Conservation (phyloP, 2,797 vertebrate genomes). For the Sphaeramia orbicularis region DNA sequence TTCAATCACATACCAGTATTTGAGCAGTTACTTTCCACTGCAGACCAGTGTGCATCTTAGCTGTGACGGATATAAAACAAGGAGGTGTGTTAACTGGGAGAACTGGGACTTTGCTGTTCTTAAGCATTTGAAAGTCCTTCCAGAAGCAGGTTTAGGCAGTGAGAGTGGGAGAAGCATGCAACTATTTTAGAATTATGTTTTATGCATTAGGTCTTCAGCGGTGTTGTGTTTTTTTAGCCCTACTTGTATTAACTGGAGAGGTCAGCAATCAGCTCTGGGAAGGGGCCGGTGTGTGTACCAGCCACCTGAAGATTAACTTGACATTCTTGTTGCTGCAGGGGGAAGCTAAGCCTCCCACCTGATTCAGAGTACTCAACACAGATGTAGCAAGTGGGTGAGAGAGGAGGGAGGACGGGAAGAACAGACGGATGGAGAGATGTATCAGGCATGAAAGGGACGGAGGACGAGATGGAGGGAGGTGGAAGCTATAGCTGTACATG, state of each 20-base stretch:
- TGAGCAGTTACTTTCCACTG: no score
- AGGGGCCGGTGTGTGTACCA: constrained; percentile 56
- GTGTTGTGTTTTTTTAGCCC: constrained; percentile 59
- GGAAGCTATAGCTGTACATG: constrained; percentile 43
- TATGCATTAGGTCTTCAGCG: constrained; percentile 46
- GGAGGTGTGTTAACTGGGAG: constrained; percentile 20
- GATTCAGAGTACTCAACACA: constrained; percentile 33
- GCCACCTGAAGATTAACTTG: constrained; percentile 78
- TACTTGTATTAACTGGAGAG: constrained; percentile 44
- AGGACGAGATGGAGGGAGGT: constrained; percentile 36
- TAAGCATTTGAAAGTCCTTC: constrained; percentile 47
- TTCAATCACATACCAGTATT: no score
- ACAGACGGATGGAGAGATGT: constrained; percentile 24
- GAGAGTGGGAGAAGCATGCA: constrained; percentile 16
- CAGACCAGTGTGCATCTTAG: not conserved
- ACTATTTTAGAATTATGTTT: constrained; percentile 43
- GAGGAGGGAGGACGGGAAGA: constrained; percentile 33
- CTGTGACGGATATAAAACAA: constrained; percentile 22
- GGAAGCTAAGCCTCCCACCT: constrained; percentile 31
- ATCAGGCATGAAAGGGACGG: constrained; percentile 35
- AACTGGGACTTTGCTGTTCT: constrained; percentile 32
- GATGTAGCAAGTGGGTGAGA: constrained; percentile 22
- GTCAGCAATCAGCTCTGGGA: constrained; percentile 56
- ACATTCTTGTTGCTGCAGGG: constrained; percentile 61
- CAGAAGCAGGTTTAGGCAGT: constrained; percentile 42